Base-by-base conservation (phyloP, 2,797 vertebrate species). In the Eremophila alpestris region DNA sequence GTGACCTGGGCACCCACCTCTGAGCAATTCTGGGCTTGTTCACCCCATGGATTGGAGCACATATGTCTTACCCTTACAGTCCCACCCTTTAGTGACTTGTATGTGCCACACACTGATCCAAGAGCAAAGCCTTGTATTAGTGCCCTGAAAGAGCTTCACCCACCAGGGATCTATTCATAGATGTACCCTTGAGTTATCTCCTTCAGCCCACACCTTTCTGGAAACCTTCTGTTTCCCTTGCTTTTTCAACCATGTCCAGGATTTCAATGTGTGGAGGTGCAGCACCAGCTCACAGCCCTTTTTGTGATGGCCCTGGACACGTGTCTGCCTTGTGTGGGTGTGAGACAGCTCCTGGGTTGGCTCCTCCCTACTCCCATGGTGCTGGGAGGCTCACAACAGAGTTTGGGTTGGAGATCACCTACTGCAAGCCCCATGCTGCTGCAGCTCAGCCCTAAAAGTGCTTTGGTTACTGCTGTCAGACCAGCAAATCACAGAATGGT, bases 161-260 rank as follows among this genome's bases (percentile, higher is more conserved):
- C 86, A 79, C 67, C 55, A 73, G 48, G 38, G 34, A 76, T 58
- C 70, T 91, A 70, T 16, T 77, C 45, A 77, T 32, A 83, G 64
- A 67, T n/a, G 29, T 15, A 55, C 68, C 48, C 38, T 32, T 23
- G 43, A 77, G 75, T 49, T 87, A 21, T 16, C 29, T 23, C 20
- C 52, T 83, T 63, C 68, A 93, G 52, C 68, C 52, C 56, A 51
- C 43, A 85, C 29, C 64, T 69, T 41, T 40, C n/a, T 48, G 29
- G 51, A 67, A 74, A 63, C 71, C 60, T 91, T 59, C 84, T 85
- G 55, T 56, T 89, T 48, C 30, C 34, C 30, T 27, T 8, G 11
- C 15, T 59, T 45, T 82, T 85, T 67, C 77, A 77, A 29, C 30
- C 26, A 20, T n/a, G 43, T 38, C 41, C 54, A 82, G 68, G 41